Conservation (phyloP, 2,113 vertebrate genomes). For the Poeciliopsis occidentalis region DNA sequence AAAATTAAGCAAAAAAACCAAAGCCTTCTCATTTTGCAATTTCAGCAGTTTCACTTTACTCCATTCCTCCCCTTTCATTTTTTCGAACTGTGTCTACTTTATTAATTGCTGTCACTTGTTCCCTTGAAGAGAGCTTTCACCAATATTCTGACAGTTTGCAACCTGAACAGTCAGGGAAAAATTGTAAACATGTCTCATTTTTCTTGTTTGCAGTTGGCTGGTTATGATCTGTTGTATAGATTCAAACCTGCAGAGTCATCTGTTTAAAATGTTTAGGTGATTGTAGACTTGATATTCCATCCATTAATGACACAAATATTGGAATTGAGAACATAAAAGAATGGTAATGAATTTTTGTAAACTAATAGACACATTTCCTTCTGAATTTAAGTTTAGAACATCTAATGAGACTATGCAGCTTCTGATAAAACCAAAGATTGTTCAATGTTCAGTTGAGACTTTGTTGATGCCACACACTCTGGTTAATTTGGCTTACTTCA, state of each 20-base stretch:
- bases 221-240: neutral
- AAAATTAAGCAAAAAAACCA: neutral
- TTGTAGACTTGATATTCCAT: too few relatives aligned
- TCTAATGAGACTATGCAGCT: too few relatives aligned
- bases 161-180: too few relatives aligned
- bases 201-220: too few relatives aligned
- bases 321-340: neutral
- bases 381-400: neutral
- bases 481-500: too few relatives aligned
- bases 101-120: neutral
- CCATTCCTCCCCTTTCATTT: neutral
- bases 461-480: too few relatives aligned
- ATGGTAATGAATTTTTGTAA: neutral
- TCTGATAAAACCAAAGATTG: too few relatives aligned
- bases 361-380: neutral
- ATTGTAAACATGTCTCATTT: too few relatives aligned
- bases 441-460: too few relatives aligned
- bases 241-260: neutral
- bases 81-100: neutral
- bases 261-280: neutral
- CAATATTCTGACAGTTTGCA: too few relatives aligned
- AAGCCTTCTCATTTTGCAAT: neutral
- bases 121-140: too few relatives aligned
- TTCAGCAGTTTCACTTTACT: neutral
- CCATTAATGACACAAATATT: neutral